phyloP scores from a whole-genome alignment of 2,888 invertebrate genomes.

The Carabus problematicus region DNA sequence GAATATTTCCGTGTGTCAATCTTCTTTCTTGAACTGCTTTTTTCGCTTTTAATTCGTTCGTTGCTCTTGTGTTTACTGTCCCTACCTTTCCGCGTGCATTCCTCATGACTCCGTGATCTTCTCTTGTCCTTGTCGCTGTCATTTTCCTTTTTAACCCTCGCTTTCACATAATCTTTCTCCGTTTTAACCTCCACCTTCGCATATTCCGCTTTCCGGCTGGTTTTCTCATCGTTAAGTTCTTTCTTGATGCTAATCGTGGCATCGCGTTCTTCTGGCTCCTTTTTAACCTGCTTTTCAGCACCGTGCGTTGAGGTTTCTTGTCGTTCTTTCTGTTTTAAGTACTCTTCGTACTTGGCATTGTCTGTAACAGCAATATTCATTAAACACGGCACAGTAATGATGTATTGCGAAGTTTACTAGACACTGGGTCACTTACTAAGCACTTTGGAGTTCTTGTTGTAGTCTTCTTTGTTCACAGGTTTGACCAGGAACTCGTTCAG shows the following conservation, averaged over 20 bases:
- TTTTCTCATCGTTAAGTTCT: background rate
- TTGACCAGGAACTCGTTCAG: constrained; percentile 81
- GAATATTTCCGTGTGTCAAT: too few relatives aligned
- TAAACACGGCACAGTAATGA: constrained; percentile 14
- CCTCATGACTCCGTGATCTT: background rate
- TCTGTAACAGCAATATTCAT: constrained; percentile 63
- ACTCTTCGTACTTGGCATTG: constrained; percentile 74
- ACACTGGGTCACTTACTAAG: constrained; percentile 78
- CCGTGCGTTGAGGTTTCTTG: constrained; percentile 48
- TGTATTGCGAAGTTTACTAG: too few relatives aligned
- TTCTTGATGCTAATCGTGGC: background rate
- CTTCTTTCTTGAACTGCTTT: too few relatives aligned
- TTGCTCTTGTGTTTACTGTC: too few relatives aligned
- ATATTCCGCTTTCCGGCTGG: background rate
- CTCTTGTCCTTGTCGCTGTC: background rate
- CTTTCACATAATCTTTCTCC: background rate
- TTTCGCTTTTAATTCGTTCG: too few relatives aligned
- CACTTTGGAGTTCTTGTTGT: constrained; percentile 80
- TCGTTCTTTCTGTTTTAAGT: constrained; percentile 55
- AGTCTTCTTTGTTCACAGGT: constrained; percentile 82
- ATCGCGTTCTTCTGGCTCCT: background rate
- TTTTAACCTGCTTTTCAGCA: constrained; percentile 49
- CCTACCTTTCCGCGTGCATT: too few relatives aligned
- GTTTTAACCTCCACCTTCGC: too few relatives aligned
- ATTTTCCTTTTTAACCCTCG: background rate